These are phyloP conservation scores for Eonycteris spelaea DNA, from an alignment of 2,113 vertebrate genomes.

Conservation along the genomic window DNA sequence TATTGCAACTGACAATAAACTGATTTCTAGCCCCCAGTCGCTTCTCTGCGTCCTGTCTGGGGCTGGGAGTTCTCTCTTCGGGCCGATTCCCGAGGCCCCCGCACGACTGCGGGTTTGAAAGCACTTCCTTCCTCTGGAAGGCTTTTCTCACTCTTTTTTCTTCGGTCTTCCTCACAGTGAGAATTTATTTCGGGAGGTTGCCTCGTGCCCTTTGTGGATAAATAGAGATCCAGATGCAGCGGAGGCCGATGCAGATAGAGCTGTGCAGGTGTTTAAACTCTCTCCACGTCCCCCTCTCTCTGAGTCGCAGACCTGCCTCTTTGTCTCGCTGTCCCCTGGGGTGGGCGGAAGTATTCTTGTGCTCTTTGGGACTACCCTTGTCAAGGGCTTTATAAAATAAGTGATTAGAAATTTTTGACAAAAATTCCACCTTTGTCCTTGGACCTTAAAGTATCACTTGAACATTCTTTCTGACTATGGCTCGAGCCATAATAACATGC, in stretches of 20 bases:
- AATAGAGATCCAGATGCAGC: not conserved
- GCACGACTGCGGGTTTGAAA: slow-evolving; percentile 26
- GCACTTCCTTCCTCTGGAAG: slow-evolving; percentile 30
- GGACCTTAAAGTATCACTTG: slow-evolving; percentile 33
- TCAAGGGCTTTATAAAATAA: slow-evolving; percentile 50
- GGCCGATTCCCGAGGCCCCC: not conserved
- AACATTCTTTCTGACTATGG: not conserved
- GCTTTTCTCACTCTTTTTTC: not conserved
- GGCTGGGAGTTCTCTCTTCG: slow-evolving; percentile 33
- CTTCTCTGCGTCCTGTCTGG: not conserved
- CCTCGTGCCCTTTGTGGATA: not conserved
- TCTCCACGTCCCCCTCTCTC: not conserved
- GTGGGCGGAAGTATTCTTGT: not conserved
- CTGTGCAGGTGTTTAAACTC: rapidly evolving
- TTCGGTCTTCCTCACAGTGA: not conserved
- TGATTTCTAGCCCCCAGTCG: not conserved
- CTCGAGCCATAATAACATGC: not conserved
- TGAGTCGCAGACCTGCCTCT: not conserved
- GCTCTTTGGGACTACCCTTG: slow-evolving; percentile 15
- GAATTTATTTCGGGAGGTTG: slow-evolving; percentile 26
- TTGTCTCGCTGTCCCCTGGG: not conserved
- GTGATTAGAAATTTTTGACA: slow-evolving; percentile 17
- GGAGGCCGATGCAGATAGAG: rapidly evolving
- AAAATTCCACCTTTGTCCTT: slow-evolving; percentile 54
- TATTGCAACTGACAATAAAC: not conserved